phyloP scores from a whole-genome alignment of 2,888 invertebrate genomes.

The Smittia sp. region DNA sequence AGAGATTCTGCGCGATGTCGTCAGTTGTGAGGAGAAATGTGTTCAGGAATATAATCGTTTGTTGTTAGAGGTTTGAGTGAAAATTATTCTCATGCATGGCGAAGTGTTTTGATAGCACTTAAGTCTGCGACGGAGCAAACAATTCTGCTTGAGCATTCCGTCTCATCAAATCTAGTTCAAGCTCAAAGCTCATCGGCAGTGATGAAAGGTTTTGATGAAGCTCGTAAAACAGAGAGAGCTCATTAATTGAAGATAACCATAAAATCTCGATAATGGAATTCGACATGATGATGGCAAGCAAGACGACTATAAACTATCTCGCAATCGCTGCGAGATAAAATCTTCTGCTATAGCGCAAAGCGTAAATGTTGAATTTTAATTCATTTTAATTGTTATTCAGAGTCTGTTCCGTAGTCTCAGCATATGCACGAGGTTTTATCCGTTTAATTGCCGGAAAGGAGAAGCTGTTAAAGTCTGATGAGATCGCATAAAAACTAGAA shows the following conservation, averaged over 20 bases:
- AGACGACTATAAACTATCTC: not conserved
- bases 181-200: no score
- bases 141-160: no score
- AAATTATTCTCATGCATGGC: no score
- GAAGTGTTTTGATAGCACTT: no score
- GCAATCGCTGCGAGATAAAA: not conserved
- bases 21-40: constrained; percentile 2
- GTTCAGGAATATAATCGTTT: not conserved
- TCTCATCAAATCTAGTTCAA: no score
- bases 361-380: not conserved
- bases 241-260: constrained; percentile 18
- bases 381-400: not conserved
- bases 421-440: not conserved
- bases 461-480: not conserved
- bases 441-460: constrained; percentile 21
- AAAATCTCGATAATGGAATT: not conserved
- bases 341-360: no score
- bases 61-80: not conserved
- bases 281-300: constrained; percentile 3
- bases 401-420: not conserved
- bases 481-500: no score
- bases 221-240: not conserved
- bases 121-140: no score
- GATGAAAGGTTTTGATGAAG: not conserved
- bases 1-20: not conserved